Conservation (phyloP, 2,113 vertebrate genomes). For the Rafetus swinhoei region DNA sequence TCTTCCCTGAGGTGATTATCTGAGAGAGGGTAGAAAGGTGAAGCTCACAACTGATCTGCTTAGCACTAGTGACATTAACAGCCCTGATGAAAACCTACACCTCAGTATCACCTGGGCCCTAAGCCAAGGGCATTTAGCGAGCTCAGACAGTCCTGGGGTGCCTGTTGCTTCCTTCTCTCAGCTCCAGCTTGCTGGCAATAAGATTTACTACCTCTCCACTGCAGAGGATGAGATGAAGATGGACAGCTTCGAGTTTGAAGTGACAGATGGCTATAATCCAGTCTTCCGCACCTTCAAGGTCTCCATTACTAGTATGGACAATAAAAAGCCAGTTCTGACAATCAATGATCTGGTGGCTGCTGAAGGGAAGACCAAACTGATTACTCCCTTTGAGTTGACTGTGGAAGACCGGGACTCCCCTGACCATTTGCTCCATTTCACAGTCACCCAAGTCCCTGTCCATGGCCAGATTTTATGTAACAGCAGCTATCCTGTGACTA, state of each 20-base stretch:
- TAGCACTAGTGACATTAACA: conserved; percentile 69
- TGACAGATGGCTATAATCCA: conserved; percentile 67
- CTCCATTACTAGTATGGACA: conserved; percentile 68
- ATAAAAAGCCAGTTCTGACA: conserved; percentile 74
- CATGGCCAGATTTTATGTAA: conserved; percentile 74
- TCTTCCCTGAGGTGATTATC: conserved; percentile 72
- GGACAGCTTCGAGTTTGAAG: conserved; percentile 75
- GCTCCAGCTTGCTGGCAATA: conserved; percentile 71
- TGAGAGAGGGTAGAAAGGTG: conserved; percentile 69
- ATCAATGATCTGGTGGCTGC: conserved; percentile 55
- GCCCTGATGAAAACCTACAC: conserved; percentile 62
- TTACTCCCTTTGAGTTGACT: conserved; percentile 75
- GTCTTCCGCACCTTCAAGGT: conserved; percentile 66
- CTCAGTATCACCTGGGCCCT: conserved; percentile 68
- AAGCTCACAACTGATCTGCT: conserved; percentile 71
- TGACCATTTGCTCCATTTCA: conserved; percentile 67
- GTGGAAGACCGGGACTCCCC: conserved; percentile 71
- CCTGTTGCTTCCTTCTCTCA: conserved; percentile 72
- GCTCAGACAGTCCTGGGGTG: conserved; percentile 59
- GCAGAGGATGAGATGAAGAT: conserved; percentile 71
- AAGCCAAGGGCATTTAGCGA: conserved; percentile 67
- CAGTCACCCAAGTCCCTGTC: conserved; percentile 65
- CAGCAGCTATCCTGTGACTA: conserved; percentile 51
- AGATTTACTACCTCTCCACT: conserved; percentile 71
- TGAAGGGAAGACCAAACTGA: conserved; percentile 65